These are phyloP conservation scores for Pangasius larnaudii DNA, from an alignment of 2,797 vertebrate genomes.

Conservation along the genomic window DNA sequence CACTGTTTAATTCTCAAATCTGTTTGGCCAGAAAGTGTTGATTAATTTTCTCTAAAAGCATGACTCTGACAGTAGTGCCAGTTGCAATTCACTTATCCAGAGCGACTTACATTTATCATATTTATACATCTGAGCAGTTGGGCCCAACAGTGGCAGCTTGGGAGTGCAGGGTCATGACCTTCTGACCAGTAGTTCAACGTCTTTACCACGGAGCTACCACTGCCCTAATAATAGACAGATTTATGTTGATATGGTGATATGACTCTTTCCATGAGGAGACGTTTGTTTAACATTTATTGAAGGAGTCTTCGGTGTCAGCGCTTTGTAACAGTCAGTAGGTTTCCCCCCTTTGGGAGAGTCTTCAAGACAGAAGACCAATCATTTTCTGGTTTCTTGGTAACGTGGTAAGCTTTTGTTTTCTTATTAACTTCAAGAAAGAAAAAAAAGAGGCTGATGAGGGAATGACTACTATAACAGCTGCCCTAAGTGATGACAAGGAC, in stretches of 20 bases:
- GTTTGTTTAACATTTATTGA: background rate
- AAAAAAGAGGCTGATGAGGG: background rate
- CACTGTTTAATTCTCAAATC: background rate
- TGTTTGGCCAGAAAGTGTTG: background rate
- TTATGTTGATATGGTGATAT: background rate
- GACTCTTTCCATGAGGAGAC: background rate
- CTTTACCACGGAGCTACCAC: too few relatives aligned
- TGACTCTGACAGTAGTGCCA: too few relatives aligned
- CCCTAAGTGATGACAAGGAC: background rate
- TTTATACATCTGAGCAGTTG: background rate
- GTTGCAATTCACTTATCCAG: too few relatives aligned
- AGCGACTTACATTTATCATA: too few relatives aligned
- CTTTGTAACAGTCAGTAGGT: background rate
- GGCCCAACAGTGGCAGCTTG: background rate
- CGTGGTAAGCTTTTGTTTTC: background rate
- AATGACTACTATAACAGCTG: background rate
- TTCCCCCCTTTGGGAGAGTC: background rate
- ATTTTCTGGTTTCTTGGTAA: background rate
- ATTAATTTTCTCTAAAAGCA: background rate
- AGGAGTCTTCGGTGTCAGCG: background rate
- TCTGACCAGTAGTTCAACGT: background rate
- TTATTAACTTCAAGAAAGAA: background rate
- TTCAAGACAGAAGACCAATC: background rate
- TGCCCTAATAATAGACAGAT: background rate
- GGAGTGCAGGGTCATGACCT: background rate